Conservation (phyloP, 2,888 invertebrate genomes). For the Alloscopus bannaensis region DNA sequence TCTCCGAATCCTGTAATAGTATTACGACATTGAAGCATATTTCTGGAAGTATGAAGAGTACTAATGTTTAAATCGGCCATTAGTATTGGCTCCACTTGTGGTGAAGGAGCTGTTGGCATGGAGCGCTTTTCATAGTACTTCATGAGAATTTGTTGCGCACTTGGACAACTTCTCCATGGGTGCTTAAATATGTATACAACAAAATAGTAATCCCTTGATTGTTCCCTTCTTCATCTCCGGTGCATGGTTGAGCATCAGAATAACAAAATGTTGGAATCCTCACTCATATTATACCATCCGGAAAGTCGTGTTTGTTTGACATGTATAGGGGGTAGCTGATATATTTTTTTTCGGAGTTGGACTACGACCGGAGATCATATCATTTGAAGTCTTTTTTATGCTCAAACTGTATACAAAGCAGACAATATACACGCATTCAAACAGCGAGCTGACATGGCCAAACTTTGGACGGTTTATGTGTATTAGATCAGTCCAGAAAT, state of each 20-base stretch:
- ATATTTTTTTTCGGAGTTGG: conserved; percentile 11
- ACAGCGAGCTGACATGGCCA: conserved; percentile 8
- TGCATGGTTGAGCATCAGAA: too few species aligned
- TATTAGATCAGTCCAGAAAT: conserved; percentile 52
- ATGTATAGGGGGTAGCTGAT: background rate
- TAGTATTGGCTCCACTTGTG: too few species aligned
- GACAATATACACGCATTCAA: background rate
- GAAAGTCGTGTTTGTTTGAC: background rate
- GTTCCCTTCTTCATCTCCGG: too few species aligned
- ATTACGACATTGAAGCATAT: too few species aligned
- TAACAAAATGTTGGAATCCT: too few species aligned
- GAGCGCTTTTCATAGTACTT: background rate
- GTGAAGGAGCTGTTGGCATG: too few species aligned
- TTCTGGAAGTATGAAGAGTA: too few species aligned
- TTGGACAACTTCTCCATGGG: conserved; percentile 43
- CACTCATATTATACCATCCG: background rate
- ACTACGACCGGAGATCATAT: conserved; percentile 3
- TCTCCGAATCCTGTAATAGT: too few species aligned
- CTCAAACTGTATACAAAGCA: background rate
- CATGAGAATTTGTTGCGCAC: conserved; percentile 43
- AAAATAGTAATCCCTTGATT: conserved; percentile 37
- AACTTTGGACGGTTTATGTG: background rate
- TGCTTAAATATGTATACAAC: conserved; percentile 23
- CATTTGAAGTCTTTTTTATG: background rate
- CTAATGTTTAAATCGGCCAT: background rate